Conservation (phyloP, 2,113 vertebrate species). For the Coreoperca whiteheadi region DNA sequence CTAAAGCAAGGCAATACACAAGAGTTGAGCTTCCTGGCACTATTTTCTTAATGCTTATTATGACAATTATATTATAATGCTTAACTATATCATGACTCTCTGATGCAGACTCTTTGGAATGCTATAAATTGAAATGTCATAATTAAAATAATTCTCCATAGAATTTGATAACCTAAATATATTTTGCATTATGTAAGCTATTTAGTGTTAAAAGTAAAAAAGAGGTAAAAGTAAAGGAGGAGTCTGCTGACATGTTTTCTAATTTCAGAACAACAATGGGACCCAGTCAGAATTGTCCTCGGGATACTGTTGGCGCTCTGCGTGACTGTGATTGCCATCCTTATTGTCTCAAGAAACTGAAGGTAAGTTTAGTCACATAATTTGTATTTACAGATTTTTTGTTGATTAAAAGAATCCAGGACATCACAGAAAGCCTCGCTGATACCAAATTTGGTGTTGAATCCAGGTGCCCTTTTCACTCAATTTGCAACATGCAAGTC, state of each 20-base stretch:
- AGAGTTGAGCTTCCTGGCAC: too few species aligned
- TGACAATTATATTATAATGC: too few species aligned
- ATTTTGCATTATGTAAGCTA: not conserved
- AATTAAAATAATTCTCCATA: too few species aligned
- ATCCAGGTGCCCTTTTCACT: too few species aligned
- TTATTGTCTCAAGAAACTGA: conserved; percentile 12
- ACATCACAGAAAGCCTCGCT: not conserved
- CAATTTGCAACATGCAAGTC: too few species aligned
- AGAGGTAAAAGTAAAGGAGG: not conserved
- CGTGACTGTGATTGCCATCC: conserved; percentile 25
- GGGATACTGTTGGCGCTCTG: conserved; percentile 22
- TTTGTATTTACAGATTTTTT: not conserved
- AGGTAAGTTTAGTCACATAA: not conserved
- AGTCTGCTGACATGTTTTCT: not conserved
- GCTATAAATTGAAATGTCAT: too few species aligned
- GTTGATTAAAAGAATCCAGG: not conserved
- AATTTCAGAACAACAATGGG: not conserved
- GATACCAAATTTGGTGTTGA: too few species aligned
- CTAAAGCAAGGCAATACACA: too few species aligned
- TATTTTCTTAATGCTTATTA: too few species aligned
- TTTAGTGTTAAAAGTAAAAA: not conserved
- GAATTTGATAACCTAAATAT: not conserved
- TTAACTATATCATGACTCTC: too few species aligned
- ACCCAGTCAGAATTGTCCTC: conserved; percentile 1
- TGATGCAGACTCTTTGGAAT: too few species aligned